A percentile compares a stretch with the other conserved stretches of the same genome.
Conservation (phyloP, 2,888 invertebrate species). For the Ectemnius cavifrons region DNA sequence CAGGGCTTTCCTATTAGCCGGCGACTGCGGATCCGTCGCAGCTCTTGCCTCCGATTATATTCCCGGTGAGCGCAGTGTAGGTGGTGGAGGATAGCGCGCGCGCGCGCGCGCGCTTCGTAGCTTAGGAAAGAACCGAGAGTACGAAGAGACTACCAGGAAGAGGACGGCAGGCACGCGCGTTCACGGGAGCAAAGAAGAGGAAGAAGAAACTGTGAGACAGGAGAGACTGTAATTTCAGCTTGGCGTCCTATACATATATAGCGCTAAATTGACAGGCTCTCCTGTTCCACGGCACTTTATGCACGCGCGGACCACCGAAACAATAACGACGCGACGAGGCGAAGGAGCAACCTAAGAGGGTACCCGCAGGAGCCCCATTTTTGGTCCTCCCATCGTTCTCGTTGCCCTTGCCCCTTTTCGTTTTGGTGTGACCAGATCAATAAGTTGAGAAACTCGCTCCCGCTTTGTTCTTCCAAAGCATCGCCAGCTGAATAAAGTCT, state of each 20-base stretch:
- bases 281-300: conserved; percentile 56
- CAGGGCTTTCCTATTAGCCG: conserved; percentile 68
- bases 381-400: conserved; percentile 45
- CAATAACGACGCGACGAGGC: conserved; percentile 56
- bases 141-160: conserved; percentile 23
- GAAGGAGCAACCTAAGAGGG: conserved; percentile 47
- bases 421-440: conserved; percentile 31
- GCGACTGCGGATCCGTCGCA: conserved; percentile 36
- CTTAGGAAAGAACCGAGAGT: conserved; percentile 4
- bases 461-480: conserved; percentile 36
- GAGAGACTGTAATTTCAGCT: conserved; percentile 56
- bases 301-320: conserved; percentile 53
- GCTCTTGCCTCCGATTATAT: conserved; percentile 51
- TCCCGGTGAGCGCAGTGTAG: conserved; percentile 31
- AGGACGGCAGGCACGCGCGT: neutral
- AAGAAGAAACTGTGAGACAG: conserved; percentile 22
- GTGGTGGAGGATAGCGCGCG: conserved; percentile 11
- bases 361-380: conserved; percentile 45
- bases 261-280: conserved; percentile 63
- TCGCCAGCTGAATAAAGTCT: neutral
- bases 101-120: neutral
- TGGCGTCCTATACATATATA: conserved; percentile 31
- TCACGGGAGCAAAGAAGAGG: neutral
- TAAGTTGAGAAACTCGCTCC: conserved; percentile 40
- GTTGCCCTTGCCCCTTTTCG: conserved; percentile 23